Conservation (phyloP, 53 echinoderm and acorn worm species). For the Actinopyga echinites region DNA sequence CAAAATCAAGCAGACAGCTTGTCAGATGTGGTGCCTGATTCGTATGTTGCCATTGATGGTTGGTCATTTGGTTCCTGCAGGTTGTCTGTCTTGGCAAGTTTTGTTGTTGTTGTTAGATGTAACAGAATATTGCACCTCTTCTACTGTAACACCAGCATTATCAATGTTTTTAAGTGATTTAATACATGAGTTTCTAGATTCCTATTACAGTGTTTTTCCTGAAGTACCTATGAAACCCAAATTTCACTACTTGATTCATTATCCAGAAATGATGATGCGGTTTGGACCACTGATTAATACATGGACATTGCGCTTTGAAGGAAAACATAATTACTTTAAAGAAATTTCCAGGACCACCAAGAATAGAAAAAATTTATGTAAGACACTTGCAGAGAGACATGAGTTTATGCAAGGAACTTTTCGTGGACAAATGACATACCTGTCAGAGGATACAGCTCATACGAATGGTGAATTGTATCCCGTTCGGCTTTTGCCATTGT, state of each 20-base stretch:
- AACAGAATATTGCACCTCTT: not conserved
- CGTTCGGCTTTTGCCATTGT: slow-evolving; percentile 17
- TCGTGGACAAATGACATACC: not conserved
- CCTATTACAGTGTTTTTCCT: not conserved
- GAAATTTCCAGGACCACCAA: slow-evolving; percentile 12
- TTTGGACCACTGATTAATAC: slow-evolving; percentile 1
- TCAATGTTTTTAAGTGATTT: slow-evolving; percentile 2
- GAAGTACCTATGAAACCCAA: slow-evolving; percentile 27
- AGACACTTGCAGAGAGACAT: slow-evolving; percentile 29
- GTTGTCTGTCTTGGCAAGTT: not conserved
- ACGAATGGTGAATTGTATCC: slow-evolving; percentile 34
- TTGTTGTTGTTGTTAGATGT: slow-evolving; percentile 20
- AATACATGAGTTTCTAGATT: not conserved
- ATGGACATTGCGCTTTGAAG: slow-evolving; percentile 40
- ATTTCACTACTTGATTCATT: slow-evolving; percentile 39
- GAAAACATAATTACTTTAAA: slow-evolving; percentile 39
- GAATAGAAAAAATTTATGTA: slow-evolving; percentile 33
- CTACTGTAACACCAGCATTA: not conserved
- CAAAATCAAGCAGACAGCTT: slow-evolving; percentile 19
- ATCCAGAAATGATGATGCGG: not conserved
- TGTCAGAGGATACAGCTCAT: slow-evolving; percentile 3
- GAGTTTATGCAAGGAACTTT: slow-evolving; percentile 23
- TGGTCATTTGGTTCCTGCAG: not conserved
- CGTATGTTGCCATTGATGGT: slow-evolving; percentile 32
- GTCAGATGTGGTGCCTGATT: slow-evolving; percentile 11